Evolutionary conservation across 2,888 invertebrate species (phyloP), one percentile per base, ranked within the genome.

Genomic region (Lepidochitona cinerea): DNA sequence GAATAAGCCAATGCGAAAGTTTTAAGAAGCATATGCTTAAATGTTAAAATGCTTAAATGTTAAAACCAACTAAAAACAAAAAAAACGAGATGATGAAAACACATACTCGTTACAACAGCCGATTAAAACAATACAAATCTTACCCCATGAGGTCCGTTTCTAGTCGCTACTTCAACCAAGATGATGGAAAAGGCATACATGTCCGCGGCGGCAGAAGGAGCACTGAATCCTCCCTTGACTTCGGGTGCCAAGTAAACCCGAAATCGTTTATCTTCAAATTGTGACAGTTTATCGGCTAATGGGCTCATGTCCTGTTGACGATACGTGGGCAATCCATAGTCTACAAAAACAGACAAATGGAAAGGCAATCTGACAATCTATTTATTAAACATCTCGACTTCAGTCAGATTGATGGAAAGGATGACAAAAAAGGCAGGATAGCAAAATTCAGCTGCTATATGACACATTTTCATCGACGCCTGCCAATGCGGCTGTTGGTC

Each of bases 111-210:
- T 41, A 12, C 41, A 12, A 41, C 41, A 41, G 9, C 9, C 9
- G 18, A 41, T 18, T 12, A 41, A 41, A 41, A 41, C 18, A 41
- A 41, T 12, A 41, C 41, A 41, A 18, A 41, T 41, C 73, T 66
- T 75, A 88, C 88, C 77, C 83, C 84, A 68, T 84, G 86, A 4
- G 87, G 87, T 70, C 85, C 87, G 59, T 83, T 83, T 65, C 87
- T 77, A 0, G 80, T 85, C 7, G 86, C 86, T 32, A 87, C 85
- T 74, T 88, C 87, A n/a, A 86, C 72, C n/a, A 88, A 75, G 7
- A 88, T 83, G 33, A 88, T 83, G 4, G 82, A 80, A 68, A 84
- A 88, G 0, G 88, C 78, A 74, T 87, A 88, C 0, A 87, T 84
- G 75, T 88, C 88, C 4, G 77, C 81, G 0, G 77, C 71, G 6